phyloP scores from a whole-genome alignment of 1,140 invertebrate species.

The Zaprionus davidi region DNA sequence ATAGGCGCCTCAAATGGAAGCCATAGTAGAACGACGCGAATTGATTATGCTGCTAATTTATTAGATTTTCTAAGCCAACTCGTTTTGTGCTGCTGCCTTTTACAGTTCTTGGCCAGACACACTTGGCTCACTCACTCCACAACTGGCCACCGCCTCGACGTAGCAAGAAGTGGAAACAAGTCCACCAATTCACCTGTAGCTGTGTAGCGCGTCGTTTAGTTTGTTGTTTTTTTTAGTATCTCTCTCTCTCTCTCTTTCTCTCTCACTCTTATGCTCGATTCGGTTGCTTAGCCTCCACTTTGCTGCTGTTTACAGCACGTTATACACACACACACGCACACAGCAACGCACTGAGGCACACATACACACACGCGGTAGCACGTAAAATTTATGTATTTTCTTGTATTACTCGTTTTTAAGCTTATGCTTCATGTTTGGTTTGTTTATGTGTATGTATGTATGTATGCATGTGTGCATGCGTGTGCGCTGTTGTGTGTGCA shows the following conservation, averaged over 20 bases:
- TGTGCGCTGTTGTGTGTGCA: constrained; percentile 62
- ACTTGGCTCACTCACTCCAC: constrained; percentile 38
- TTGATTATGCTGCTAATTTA: constrained; percentile 79
- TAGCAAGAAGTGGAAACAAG: constrained; percentile 30
- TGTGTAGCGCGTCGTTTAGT: constrained; percentile 53
- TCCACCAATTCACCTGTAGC: constrained; percentile 54
- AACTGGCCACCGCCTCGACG: constrained; percentile 40
- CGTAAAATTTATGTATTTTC: constrained; percentile 70
- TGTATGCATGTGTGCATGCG: constrained; percentile 53
- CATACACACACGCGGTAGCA: constrained; percentile 34
- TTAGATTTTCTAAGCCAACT: constrained; percentile 69
- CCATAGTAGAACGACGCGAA: constrained; percentile 57
- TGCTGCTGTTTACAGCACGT: constrained; percentile 71
- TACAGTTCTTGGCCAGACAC: constrained; percentile 49
- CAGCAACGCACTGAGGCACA: constrained; percentile 17
- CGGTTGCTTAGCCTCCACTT: constrained; percentile 64
- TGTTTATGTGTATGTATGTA: constrained; percentile 61
- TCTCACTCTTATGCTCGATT: constrained; percentile 48
- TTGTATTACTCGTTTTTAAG: constrained; percentile 77
- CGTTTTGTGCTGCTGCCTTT: constrained; percentile 57
- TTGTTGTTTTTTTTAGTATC: constrained; percentile 34
- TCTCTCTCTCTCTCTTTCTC: constrained; percentile 27
- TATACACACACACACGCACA: constrained; percentile 42
- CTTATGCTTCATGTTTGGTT: constrained; percentile 64
- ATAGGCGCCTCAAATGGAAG: constrained; percentile 22